Evolutionary conservation across 2,888 invertebrate genomes (phyloP), one percentile per base, ranked within the genome.

Genomic region (Mythimna lalbum): DNA sequence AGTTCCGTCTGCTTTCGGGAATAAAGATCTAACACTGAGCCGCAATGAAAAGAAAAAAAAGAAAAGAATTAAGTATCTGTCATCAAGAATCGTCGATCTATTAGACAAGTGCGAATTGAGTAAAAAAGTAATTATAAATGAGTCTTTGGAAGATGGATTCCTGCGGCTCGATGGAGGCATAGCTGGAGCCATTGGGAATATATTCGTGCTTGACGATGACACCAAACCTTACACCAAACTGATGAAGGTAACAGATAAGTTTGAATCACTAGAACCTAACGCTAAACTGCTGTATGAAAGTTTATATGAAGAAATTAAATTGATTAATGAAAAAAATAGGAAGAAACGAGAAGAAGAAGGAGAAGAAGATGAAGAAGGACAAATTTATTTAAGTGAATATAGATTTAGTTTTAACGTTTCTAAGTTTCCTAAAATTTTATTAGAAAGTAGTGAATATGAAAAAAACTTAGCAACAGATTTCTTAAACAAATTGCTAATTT

Each of bases 1-100:
- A 21, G 63, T 64, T 4, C 64, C 64, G 1, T 27, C 31, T 64
- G 6, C 43, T 31, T 64, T 63, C 3, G 64, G 64, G 17, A 64
- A 64, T 63, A 64, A 64, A 43, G 64, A 64, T 21, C 31, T 64
- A 7, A 63, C 17, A 7, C 14, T 56, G 17, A 7, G 12, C 17
- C 6, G 6, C 7, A 33, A 5, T 14, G 55, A 55, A 55, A 33
- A 19, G 1, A 49, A 9, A 49, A 56, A 56, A 12, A 12, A 12
- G 12, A 12, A 9, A 33, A 56, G 33, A 33, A 56, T 56, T 33
- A 12, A n/a, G 12, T 12, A n/a, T n/a, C 12, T 33, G n/a, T n/a
- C n/a, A 12, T 0, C 4, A n/a, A n/a, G 0, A 33, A 33, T 33
- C 9, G 33, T 9, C n/a, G 3, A 49, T 2, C 9, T n/a, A 49